Percentiles rank a stretch among this genome's conserved stretches.
Evolutionary conservation across 2,888 invertebrate genomes (phyloP).

Genomic region (Caenorhabditis becei): DNA sequence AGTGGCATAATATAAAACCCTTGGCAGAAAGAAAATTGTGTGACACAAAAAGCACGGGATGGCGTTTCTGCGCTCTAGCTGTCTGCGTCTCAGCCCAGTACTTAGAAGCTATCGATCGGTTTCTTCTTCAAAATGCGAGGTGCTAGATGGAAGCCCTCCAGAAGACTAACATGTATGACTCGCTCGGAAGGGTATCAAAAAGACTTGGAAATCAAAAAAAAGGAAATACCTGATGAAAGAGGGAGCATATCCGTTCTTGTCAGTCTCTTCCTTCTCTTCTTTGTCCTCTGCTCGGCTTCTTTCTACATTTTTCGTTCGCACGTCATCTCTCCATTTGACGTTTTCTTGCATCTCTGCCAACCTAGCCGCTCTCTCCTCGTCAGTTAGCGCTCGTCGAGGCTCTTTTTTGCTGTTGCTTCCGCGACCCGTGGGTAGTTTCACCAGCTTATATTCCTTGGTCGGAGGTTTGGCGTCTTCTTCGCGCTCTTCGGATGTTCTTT

Average conservation of each 20-base stretch:
- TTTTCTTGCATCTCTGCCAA: constrained; percentile 75
- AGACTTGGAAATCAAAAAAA: too few relatives aligned
- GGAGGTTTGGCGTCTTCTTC: constrained; percentile 33
- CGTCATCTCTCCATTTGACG: constrained; percentile 68
- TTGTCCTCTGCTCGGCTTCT: constrained; percentile 44
- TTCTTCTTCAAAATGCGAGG: too few relatives aligned
- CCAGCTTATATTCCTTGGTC: constrained; percentile 48
- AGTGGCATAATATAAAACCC: too few relatives aligned
- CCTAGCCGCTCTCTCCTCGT: constrained; percentile 68
- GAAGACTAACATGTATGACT: too few relatives aligned
- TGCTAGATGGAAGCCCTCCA: too few relatives aligned
- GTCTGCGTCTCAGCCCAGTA: too few relatives aligned
- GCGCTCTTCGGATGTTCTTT: constrained; percentile 34
- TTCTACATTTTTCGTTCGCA: constrained; percentile 46
- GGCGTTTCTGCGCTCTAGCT: too few relatives aligned
- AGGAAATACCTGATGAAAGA: constrained; percentile 68
- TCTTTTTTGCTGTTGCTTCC: constrained; percentile 42
- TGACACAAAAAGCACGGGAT: too few relatives aligned
- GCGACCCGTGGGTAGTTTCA: constrained; percentile 51
- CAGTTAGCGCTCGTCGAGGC: constrained; percentile 50
- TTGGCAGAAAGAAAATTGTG: too few relatives aligned
- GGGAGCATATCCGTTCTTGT: constrained; percentile 62
- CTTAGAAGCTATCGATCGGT: too few relatives aligned
- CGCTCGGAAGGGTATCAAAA: too few relatives aligned
- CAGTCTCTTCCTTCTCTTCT: constrained; percentile 61